A percentile compares a stretch with the other conserved stretches of the same genome.
These are phyloP conservation scores for Zoanthus solanderi DNA, from an alignment of 92 coral and sea anemone species.

Conservation along the genomic window DNA sequence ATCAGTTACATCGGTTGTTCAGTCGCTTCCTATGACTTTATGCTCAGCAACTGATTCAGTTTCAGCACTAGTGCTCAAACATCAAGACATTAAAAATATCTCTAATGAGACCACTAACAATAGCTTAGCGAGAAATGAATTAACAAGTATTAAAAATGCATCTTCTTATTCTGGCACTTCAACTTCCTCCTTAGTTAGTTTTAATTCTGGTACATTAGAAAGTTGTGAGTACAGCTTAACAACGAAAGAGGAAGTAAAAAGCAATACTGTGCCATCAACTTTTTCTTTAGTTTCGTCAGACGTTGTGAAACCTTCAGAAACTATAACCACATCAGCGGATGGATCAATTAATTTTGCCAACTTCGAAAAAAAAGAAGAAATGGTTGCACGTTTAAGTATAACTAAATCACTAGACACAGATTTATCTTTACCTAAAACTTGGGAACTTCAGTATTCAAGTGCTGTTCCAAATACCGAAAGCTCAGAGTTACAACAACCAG, in stretches of 20 bases:
- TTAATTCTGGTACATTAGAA: neutral
- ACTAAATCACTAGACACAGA: neutral
- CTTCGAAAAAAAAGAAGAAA: neutral
- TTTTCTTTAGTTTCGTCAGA: neutral
- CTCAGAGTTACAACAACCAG: neutral
- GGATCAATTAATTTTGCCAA: neutral
- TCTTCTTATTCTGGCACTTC: neutral
- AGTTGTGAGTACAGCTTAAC: neutral
- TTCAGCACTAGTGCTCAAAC: neutral
- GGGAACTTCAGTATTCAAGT: neutral
- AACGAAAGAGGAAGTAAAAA: neutral
- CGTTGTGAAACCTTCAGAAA: neutral
- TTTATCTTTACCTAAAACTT: neutral
- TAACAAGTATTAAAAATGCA: neutral
- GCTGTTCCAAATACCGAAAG: neutral
- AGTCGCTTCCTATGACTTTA: neutral
- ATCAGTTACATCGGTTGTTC: conserved; percentile 20
- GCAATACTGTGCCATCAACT: neutral
- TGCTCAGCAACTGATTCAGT: conserved; percentile 11
- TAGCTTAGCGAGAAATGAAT: neutral
- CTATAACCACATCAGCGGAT: neutral
- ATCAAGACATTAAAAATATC: neutral
- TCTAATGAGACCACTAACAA: neutral
- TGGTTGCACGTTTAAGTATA: neutral
- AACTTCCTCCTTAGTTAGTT: neutral